Conservation (phyloP, 2,113 vertebrate genomes). For the Myotis yumanensis region DNA sequence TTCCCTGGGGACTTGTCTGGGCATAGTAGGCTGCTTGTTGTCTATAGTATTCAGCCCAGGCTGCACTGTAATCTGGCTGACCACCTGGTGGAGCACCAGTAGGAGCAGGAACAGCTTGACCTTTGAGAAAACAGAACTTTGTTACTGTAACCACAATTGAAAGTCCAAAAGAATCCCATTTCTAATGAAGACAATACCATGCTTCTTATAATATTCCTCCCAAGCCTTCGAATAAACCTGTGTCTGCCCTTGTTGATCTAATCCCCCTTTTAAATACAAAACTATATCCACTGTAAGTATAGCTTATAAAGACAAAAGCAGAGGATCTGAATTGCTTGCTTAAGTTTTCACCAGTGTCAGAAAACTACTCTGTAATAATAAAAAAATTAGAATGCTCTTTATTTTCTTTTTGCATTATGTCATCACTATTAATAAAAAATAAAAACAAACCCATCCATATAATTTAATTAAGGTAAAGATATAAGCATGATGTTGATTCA, state of each 20-base stretch:
- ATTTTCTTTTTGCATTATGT: not conserved
- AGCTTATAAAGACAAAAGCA: constrained; percentile 60
- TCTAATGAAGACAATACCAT: constrained; percentile 81
- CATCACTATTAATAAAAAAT: not conserved
- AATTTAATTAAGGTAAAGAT: not conserved
- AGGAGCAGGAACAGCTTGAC: constrained; percentile 89
- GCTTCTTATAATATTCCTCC: constrained; percentile 91
- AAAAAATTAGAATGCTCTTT: not conserved
- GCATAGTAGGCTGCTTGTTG: constrained; percentile 98
- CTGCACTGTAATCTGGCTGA: constrained; percentile 97
- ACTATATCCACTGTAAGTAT: constrained; percentile 58
- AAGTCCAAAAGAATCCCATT: constrained; percentile 52
- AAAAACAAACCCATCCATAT: not conserved
- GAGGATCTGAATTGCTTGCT: constrained; percentile 39
- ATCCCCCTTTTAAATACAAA: constrained; percentile 72
- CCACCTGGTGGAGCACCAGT: constrained; percentile 92
- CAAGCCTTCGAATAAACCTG: constrained; percentile 90
- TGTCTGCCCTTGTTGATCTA: constrained; percentile 88
- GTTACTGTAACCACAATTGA: constrained; percentile 49
- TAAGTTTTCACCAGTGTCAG: not conserved
- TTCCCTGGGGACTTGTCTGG: constrained; percentile 93
- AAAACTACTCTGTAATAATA: constrained; percentile 9
- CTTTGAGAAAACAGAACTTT: constrained; percentile 75
- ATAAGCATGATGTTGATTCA: not conserved
- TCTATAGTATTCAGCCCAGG: constrained; percentile 98